phyloP scores from a whole-genome alignment of 2,888 invertebrate genomes.

The Tolmerus cingulatus region DNA sequence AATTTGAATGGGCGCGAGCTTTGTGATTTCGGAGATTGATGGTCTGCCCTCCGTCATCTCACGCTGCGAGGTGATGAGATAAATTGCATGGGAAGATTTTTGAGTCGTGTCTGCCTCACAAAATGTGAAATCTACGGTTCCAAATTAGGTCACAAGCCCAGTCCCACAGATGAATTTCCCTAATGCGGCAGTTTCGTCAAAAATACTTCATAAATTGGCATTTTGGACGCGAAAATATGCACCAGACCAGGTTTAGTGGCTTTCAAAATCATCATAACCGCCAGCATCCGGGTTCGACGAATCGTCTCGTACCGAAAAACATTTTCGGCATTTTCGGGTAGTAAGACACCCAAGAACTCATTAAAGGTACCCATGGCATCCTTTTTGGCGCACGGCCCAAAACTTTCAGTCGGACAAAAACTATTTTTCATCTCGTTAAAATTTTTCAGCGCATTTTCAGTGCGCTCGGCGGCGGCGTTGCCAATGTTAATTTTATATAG shows the following conservation, averaged over 20 bases:
- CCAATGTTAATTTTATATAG: not conserved
- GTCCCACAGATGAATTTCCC: not conserved
- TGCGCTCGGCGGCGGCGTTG: not conserved
- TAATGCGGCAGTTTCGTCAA: not conserved
- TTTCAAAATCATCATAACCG: conserved; percentile 13
- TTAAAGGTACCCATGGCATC: not conserved
- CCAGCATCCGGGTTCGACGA: not conserved
- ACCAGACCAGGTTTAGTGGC: not conserved
- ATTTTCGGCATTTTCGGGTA: not conserved
- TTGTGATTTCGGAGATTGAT: not conserved
- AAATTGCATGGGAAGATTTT: not conserved
- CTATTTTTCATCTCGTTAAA: conserved; percentile 45
- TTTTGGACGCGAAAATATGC: not conserved
- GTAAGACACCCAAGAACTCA: conserved; percentile 34
- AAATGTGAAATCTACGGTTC: not conserved
- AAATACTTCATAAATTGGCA: not conserved
- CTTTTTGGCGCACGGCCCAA: not conserved
- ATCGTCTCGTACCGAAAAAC: not conserved
- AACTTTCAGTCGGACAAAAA: conserved; percentile 9
- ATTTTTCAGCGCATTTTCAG: conserved; percentile 35
- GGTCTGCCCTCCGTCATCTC: not conserved
- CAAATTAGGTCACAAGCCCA: not conserved
- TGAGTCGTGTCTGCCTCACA: not conserved
- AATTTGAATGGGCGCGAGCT: not conserved
- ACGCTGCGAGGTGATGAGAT: not conserved